Evolutionary conservation across 1,140 invertebrate genomes (phyloP).

Genomic region (Penaeus indicus): DNA sequence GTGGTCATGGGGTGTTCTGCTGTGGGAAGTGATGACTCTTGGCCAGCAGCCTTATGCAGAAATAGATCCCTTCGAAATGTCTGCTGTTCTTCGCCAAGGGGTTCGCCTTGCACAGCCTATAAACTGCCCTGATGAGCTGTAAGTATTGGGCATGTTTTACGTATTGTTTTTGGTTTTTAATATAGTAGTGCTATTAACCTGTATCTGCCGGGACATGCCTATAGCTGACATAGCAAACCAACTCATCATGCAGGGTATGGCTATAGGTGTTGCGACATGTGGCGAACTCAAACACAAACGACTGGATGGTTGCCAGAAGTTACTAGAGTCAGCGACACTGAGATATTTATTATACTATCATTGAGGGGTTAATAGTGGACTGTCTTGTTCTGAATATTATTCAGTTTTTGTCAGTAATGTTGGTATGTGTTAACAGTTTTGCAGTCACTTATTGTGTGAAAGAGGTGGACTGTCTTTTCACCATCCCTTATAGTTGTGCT

Average conservation of each 20-base stretch:
- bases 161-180: not conserved
- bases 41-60: conserved; percentile 89
- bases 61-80: conserved; percentile 92
- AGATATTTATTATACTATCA: too few species aligned
- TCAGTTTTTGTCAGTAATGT: too few species aligned
- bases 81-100: conserved; percentile 86
- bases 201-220: not conserved
- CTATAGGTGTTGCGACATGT: too few species aligned
- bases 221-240: not conserved
- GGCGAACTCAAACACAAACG: too few species aligned
- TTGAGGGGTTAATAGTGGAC: not conserved
- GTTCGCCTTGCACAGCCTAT: conserved; percentile 90
- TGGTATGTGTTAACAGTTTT: too few species aligned
- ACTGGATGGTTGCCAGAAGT: too few species aligned
- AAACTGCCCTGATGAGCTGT: conserved; percentile 96
- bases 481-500: too few species aligned
- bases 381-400: too few species aligned
- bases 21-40: conserved; percentile 94
- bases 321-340: too few species aligned
- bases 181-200: not conserved
- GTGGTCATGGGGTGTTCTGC: conserved; percentile 94
- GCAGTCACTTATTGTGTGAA: too few species aligned
- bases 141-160: conserved; percentile 23
- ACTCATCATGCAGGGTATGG: too few species aligned
- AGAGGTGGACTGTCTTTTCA: too few species aligned